Base-by-base conservation (phyloP, 2,113 vertebrate species). In the Anhinga rufa region DNA sequence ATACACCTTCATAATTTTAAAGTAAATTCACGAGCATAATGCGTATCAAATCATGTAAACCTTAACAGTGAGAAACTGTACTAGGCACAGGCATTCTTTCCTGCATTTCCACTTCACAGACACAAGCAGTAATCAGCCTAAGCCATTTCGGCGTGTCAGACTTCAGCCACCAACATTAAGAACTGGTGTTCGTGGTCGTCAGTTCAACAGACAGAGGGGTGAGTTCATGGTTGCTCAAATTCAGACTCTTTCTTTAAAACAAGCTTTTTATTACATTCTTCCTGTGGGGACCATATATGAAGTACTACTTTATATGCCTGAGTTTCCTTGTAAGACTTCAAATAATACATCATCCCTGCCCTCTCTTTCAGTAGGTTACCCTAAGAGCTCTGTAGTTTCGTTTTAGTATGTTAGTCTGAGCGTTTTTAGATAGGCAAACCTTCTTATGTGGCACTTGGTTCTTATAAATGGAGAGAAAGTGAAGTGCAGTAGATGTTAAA, bases 91-190 rank as follows among this genome's bases (percentile, higher is more conserved):
- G 46, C 18, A 5, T 54, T 77, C 40, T 75, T 94, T 75, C 70
- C 19, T 78, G 24, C 36, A 1, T 49, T 78, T 55, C 48, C 22
- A 5, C 19, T 65, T 78, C 86, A 40, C 92, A 99, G 99, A 99
- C 94, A 98, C 99, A 4, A 99, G 99, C 97, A 99, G 98, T 80
- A 98, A 93, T 64, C 98, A 98, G 78, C 97, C 98, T 9, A 99
- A 98, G 97, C 97, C 98, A 9, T 98, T 98, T 26, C 97, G 99
- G 82, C 98, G 98, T 10, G 97, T 98, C 18, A 98, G 98, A 68
- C 98, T 99, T 92, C 99, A 99, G 96, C 98, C 99, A 42, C 99
- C 99, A 5, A 98, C 99, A 17, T 58, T 98, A 81, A 98, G 99
- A 98, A 98, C 98, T 4, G 98, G 98, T 20, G 98, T 98, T 75